Base-by-base conservation (phyloP, 2,113 vertebrate genomes). In the Ursus arctos region DNA sequence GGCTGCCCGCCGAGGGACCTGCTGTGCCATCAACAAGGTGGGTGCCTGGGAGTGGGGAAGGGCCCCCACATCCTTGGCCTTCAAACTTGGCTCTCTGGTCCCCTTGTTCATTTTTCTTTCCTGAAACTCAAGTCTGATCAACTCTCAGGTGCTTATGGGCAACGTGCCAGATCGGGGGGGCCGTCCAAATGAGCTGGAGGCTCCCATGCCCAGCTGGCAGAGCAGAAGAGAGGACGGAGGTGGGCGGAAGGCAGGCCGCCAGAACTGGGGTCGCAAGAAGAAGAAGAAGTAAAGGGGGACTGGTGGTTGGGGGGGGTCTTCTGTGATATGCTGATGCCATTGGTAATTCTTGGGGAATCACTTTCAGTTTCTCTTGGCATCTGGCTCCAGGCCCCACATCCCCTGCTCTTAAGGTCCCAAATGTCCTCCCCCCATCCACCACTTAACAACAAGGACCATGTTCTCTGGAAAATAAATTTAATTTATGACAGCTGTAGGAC, bases 81-180 rank as follows among this genome's bases (percentile, higher is more conserved):
- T 93, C 65, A 77, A 2, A 31, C 55, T 82, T 72, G 65, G 53
- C 89, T 59, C 86, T 93, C 24, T 87, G 31, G 18, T 21, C 10
- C 11, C 71, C 55, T 55, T 55, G 36, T 55, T 63, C n/a, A 69
- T 15, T 65, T 59, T 67, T 26, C n/a, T 57, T 15, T 69, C 88
- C 33, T 86, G 55, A 90, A n/a, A 53, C 49, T 47, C 63, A 40
- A 86, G 47, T 96, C 87, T 97, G 15, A 95, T 96, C 33, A 40
- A 71, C 79, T 79, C 24, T 18, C 97, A 99, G 99, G 98, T 98
- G 33, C 88, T 99, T 63, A 99, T 99, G 99, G 99, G 99, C 51
- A 95, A 94, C 0, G 99, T 99, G 24, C 99, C 99, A 2, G 99
- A 99, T 98, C 98, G 99, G 92, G 99, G 99, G 40, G 99, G 99